A percentile compares a stretch with the other conserved stretches of the same genome.
These are phyloP conservation scores for Pammene aurita DNA, from an alignment of 2,888 invertebrate species.

Conservation along the genomic window DNA sequence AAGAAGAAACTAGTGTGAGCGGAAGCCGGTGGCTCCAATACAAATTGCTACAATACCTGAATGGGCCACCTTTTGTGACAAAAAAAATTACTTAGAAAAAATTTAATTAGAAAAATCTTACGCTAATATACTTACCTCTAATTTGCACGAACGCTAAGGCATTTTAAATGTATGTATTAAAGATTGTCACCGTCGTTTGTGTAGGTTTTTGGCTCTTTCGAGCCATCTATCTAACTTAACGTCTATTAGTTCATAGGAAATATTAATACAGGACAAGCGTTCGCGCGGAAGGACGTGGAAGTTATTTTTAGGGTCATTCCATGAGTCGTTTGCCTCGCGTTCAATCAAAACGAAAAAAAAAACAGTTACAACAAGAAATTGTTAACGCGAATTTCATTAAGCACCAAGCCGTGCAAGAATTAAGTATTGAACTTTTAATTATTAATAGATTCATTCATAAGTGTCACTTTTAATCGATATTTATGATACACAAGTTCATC, in stretches of 20 bases:
- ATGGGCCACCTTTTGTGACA: constrained; percentile 35
- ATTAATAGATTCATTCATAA: too few relatives aligned
- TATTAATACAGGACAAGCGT: constrained; percentile 18
- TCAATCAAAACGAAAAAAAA: constrained; percentile 15
- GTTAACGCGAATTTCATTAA: background rate
- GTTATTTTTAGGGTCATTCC: background rate
- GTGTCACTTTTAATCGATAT: background rate
- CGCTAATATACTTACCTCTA: constrained; percentile 23
- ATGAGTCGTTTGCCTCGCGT: background rate
- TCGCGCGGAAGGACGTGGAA: constrained; percentile 21
- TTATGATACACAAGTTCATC: background rate
- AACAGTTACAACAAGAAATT: background rate
- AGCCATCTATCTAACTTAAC: constrained; percentile 7
- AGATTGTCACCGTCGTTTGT: constrained; percentile 19
- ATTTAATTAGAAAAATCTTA: constrained; percentile 22
- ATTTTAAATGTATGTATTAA: constrained; percentile 17
- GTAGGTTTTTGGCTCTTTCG: constrained; percentile 16
- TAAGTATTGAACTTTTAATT: background rate
- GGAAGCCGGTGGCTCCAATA: constrained; percentile 29
- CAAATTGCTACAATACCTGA: background rate
- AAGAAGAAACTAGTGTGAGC: constrained; percentile 30
- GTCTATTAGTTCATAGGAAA: constrained; percentile 6
- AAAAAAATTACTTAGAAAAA: constrained; percentile 9
- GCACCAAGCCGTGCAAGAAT: background rate
- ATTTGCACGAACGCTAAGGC: constrained; percentile 37